phyloP scores from a whole-genome alignment of 2,797 vertebrate species.

The Mormyrus hasselquistii region DNA sequence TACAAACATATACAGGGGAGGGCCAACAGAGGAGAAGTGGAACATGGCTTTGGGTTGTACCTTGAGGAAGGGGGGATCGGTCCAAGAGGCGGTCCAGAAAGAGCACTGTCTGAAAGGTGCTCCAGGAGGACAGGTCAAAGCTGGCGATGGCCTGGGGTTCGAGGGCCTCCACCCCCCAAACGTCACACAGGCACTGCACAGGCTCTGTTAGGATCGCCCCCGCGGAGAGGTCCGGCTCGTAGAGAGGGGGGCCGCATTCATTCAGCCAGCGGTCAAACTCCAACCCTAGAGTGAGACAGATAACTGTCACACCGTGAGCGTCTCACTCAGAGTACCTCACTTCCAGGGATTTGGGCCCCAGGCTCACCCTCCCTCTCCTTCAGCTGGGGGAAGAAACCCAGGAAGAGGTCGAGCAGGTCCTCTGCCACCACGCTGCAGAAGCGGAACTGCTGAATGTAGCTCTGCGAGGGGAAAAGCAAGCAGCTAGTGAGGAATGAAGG shows the following conservation, averaged over 20 bases:
- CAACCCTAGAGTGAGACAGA: slow-evolving; percentile 60
- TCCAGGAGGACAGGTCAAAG: slow-evolving; percentile 84
- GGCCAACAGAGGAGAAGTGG: not conserved
- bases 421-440: slow-evolving; percentile 86
- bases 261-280: slow-evolving; percentile 89
- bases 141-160: slow-evolving; percentile 56
- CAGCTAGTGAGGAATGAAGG: not conserved
- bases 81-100: slow-evolving; percentile 90
- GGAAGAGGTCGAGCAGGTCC: slow-evolving; percentile 86
- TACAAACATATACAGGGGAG: not conserved
- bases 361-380: slow-evolving; percentile 77
- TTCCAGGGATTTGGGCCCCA: not conserved
- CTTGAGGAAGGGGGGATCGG: slow-evolving; percentile 72
- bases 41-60: slow-evolving; percentile 45
- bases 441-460: slow-evolving; percentile 86
- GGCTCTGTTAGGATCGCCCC: slow-evolving; percentile 75
- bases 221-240: slow-evolving; percentile 85
- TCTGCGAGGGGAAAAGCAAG: slow-evolving; percentile 55
- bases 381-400: slow-evolving; percentile 82
- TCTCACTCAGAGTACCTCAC: not conserved
- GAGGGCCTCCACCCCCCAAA: slow-evolving; percentile 73
- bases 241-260: slow-evolving; percentile 78
- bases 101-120: slow-evolving; percentile 88
- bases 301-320: not conserved
- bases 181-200: slow-evolving; percentile 76